A percentile compares a stretch with the other conserved stretches of the same genome.
These are phyloP conservation scores for Aphelinus atriplicis DNA, from an alignment of 1,140 invertebrate species.

Conservation along the genomic window DNA sequence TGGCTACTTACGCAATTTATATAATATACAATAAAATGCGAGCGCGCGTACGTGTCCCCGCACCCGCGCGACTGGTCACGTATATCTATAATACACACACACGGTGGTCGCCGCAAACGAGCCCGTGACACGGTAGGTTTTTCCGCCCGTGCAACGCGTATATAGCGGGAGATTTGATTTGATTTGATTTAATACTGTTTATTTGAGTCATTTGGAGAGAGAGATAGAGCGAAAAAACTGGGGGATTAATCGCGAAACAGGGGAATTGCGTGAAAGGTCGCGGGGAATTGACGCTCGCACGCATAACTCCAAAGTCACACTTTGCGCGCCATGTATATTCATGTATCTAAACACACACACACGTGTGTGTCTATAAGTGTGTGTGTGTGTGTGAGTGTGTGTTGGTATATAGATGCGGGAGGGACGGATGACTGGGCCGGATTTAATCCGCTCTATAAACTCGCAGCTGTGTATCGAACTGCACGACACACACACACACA, in stretches of 20 bases:
- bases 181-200: no score
- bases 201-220: no score
- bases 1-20: not conserved
- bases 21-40: not conserved
- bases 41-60: not conserved
- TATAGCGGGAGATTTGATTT: not conserved
- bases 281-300: no score
- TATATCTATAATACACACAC: not conserved
- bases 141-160: not conserved
- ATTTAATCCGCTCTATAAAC: conserved; percentile 27
- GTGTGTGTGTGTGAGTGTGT: no score
- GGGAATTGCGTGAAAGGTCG: conserved; percentile 1
- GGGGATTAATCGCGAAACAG: not conserved
- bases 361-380: no score
- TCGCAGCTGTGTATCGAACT: not conserved
- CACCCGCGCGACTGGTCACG: not conserved
- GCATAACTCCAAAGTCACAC: no score
- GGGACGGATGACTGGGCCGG: conserved; percentile 3
- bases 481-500: no score
- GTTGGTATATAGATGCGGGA: no score
- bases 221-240: not conserved
- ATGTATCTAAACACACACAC: no score
- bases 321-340: no score
- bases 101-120: not conserved
- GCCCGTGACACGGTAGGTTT: not conserved